A percentile compares a stretch with the other conserved stretches of the same genome.
Conservation (phyloP, 2,113 vertebrate species). For the Callipepla squamata region DNA sequence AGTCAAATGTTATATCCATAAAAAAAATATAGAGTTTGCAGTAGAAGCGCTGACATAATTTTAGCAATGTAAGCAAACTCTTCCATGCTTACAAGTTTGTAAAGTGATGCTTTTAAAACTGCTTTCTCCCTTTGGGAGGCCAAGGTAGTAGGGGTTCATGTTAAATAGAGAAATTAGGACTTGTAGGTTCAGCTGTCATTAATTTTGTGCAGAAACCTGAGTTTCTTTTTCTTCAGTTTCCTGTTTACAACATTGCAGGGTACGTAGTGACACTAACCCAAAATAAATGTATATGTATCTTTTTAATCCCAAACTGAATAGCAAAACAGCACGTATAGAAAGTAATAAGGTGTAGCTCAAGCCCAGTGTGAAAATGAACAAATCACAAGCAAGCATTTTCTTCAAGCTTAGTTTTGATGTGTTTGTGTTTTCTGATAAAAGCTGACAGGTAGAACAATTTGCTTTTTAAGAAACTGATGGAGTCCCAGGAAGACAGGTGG, state of each 20-base stretch:
- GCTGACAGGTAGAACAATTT: constrained; percentile 45
- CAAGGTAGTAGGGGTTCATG: background rate
- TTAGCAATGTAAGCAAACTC: constrained; percentile 38
- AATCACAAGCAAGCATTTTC: constrained; percentile 49
- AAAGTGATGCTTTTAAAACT: constrained; percentile 40
- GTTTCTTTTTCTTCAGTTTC: constrained; percentile 33
- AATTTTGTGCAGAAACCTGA: constrained; percentile 33
- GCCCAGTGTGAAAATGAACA: constrained; percentile 64
- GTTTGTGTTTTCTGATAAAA: constrained; percentile 44
- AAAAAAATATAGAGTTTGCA: constrained; percentile 38
- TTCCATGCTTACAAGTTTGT: constrained; percentile 6
- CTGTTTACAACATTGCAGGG: constrained; percentile 33
- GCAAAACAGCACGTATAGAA: constrained; percentile 48
- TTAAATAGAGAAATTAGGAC: constrained; percentile 26
- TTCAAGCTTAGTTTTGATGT: constrained; percentile 45
- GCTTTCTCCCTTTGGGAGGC: background rate
- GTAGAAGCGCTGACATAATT: constrained; percentile 48
- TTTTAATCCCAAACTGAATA: constrained; percentile 51
- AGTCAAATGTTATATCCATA: background rate
- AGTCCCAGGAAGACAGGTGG: constrained; percentile 39
- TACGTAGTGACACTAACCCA: constrained; percentile 35
- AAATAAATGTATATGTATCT: constrained; percentile 47
- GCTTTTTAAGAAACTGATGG: constrained; percentile 45
- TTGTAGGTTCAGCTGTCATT: constrained; percentile 43
- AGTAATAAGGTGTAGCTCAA: constrained; percentile 59